phyloP scores from a whole-genome alignment of 2,113 vertebrate species.

The Sarotherodon lohbergeri region DNA sequence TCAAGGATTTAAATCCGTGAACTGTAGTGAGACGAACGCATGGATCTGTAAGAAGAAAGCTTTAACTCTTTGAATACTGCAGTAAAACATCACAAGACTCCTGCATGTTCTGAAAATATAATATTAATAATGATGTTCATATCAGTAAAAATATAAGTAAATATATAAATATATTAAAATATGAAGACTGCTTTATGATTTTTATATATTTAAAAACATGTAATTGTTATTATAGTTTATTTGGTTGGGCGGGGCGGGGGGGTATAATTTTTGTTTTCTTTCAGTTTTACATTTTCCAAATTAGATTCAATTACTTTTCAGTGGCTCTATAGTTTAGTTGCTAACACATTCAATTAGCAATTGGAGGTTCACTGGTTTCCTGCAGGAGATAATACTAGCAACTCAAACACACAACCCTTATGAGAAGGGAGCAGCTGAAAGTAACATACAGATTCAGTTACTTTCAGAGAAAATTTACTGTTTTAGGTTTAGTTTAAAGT shows the following conservation, averaged over 20 bases:
- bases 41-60: background rate
- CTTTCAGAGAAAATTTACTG: background rate
- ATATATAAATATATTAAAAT: background rate
- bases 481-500: background rate
- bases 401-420: background rate
- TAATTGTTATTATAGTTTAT: background rate
- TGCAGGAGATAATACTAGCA: background rate
- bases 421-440: background rate
- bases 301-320: background rate
- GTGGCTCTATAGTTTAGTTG: background rate
- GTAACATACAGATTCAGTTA: background rate
- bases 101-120: background rate
- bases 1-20: fast-evolving
- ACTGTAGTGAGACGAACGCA: fast-evolving
- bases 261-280: background rate
- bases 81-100: fast-evolving
- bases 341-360: background rate
- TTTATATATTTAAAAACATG: background rate
- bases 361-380: background rate
- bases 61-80: background rate
- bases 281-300: background rate
- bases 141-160: background rate
- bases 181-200: fast-evolving
- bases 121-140: background rate
- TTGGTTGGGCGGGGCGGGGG: background rate